Evolutionary conservation across 2,797 vertebrate genomes (phyloP), one percentile per base, ranked within the genome.

Genomic region (Cheirogaleus major): DNA sequence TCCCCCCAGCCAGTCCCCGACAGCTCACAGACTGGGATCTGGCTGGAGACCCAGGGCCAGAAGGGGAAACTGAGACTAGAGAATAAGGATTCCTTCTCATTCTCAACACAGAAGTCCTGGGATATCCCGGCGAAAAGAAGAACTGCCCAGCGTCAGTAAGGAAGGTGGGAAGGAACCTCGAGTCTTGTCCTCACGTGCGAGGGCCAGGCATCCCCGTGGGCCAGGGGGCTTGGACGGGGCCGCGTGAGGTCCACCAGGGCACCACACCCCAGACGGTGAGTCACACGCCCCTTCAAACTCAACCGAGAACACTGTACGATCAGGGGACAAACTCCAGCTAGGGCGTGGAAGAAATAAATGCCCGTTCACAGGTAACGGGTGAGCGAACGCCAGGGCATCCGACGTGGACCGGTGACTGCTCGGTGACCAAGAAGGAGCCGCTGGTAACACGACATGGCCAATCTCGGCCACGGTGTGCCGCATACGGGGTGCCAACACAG

Each of bases 401-500:
- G 2, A 27, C 1, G 20, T 1, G 35, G 9, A 32, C 43, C 4
- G 38, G 2, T 23, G 2, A 4, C 30, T 0, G 65, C 45, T 45
- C 0, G 0, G 55, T 45, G 9, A 17, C 35, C 2, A 38, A 9
- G 45, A 2, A 38, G 57, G 32, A 20, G 45, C 27, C 61, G 7
- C 61, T 32, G 32, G 32, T n/a, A 18, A 65, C 32, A 32, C 15
- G 3, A 32, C 61, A 65, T 4, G 32, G 17, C 32, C 61, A 8
- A 18, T 43, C 55, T 32, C 45, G 1, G 13, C 45, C 17, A n/a
- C 32, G 11, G 1, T 3, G 2, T 0, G 15, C 17, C 4, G 0
- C 4, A 1, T 1, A 67, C 9, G 4, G 35, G 67, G 25, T 0
- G 1, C 67, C 2, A 3, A 14, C 17, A 20, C 5, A 25, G 57